Percentiles rank a stretch among this genome's conserved stretches.
Evolutionary conservation across 37 sponge, comb jelly and placozoan genomes (phyloP).

Genomic region (Tethya wilhelma): DNA sequence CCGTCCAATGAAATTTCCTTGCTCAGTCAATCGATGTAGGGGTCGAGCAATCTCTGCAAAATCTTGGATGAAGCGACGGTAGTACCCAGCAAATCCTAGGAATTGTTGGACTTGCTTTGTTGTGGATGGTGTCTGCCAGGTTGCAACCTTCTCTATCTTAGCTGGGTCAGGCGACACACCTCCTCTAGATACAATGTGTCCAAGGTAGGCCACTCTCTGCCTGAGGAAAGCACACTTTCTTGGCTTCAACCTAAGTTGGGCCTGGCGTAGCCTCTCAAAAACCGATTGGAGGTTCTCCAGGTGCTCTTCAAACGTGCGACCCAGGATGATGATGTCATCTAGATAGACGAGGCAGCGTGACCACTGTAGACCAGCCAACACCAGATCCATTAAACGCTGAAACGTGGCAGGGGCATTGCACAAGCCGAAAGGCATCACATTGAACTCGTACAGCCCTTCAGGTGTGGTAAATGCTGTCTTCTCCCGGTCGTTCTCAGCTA

Average conservation of each 20-base stretch:
- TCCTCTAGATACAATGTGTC: constrained; percentile 24
- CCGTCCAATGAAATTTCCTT: constrained; percentile 38
- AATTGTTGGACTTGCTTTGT: constrained; percentile 25
- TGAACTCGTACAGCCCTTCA: constrained; percentile 45
- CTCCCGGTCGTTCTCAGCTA: constrained; percentile 6
- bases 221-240: constrained; percentile 18
- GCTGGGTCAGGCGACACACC: constrained; percentile 26
- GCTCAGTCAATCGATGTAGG: constrained; percentile 22
- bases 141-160: constrained; percentile 14
- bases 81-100: constrained; percentile 32
- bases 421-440: constrained; percentile 34
- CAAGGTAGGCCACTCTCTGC: constrained; percentile 23
- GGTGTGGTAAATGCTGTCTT: constrained; percentile 29
- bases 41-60: constrained; percentile 36
- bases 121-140: constrained; percentile 30
- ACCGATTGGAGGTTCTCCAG: constrained; percentile 16
- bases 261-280: constrained; percentile 13
- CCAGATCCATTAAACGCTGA: constrained; percentile 41
- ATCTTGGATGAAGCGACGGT: constrained; percentile 9
- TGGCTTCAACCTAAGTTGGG: constrained; percentile 29
- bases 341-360: constrained; percentile 37
- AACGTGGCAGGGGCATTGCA: no score
- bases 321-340: constrained; percentile 43
- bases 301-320: constrained; percentile 23
- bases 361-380: constrained; percentile 37